A percentile compares a stretch with the other conserved stretches of the same genome.
These are phyloP conservation scores for Metridium senile DNA, from an alignment of 92 coral and sea anemone genomes.

Conservation along the genomic window DNA sequence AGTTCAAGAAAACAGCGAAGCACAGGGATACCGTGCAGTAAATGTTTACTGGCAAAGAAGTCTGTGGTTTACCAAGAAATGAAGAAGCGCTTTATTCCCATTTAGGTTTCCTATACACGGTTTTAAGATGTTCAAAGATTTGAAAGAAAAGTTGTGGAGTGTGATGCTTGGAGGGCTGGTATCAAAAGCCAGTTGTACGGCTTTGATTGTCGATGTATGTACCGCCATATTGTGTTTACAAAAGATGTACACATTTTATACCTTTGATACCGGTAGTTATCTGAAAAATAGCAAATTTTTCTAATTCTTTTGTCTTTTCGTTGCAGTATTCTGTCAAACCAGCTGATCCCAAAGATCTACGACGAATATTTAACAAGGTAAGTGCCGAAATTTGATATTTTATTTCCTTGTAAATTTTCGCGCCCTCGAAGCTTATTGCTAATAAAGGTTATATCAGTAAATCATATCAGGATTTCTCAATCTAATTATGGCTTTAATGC, in stretches of 20 bases:
- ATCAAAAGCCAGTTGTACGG: slow-evolving; percentile 48
- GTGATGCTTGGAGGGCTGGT: slow-evolving; percentile 20
- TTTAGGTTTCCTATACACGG: background rate
- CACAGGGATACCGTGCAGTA: slow-evolving; percentile 1
- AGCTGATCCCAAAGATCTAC: slow-evolving; percentile 77
- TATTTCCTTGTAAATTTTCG: background rate
- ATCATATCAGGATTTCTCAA: background rate
- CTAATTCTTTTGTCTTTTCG: background rate
- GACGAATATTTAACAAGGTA: slow-evolving; percentile 87
- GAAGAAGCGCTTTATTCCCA: background rate
- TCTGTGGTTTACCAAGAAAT: background rate
- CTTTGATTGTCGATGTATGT: slow-evolving; percentile 56
- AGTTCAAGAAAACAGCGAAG: background rate
- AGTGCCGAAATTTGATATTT: slow-evolving; percentile 8
- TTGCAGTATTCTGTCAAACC: slow-evolving; percentile 81
- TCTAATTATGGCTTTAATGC: background rate
- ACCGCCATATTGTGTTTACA: slow-evolving; percentile 10
- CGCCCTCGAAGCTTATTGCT: too few relatives aligned
- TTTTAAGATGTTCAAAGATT: background rate
- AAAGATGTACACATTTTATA: background rate
- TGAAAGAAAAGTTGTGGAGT: slow-evolving; percentile 7
- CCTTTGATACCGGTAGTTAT: background rate
- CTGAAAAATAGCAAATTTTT: background rate
- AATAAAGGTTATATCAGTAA: background rate
- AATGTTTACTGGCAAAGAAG: background rate